Conservation (phyloP, 2,888 invertebrate genomes). For the Chironomus riparius region DNA sequence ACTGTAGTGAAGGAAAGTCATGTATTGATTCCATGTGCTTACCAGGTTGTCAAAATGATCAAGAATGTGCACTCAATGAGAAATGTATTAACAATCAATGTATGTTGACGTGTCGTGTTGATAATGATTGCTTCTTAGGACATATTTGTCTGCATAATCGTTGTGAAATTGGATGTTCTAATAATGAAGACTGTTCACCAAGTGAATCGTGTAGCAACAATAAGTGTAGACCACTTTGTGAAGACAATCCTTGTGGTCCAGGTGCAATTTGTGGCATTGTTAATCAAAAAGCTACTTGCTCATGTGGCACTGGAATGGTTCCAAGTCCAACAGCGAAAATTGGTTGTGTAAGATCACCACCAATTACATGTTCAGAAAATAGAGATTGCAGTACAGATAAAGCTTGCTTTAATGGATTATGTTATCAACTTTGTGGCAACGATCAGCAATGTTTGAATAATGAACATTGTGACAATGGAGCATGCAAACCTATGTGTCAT, state of each 20-base stretch:
- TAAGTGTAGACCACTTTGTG: conserved; percentile 70
- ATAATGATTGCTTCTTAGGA: conserved; percentile 86
- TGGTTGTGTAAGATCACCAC: conserved; percentile 75
- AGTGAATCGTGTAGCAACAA: conserved; percentile 75
- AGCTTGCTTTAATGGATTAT: conserved; percentile 63
- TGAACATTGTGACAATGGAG: conserved; percentile 56
- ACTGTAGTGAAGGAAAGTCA: conserved; percentile 61
- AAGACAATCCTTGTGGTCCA: conserved; percentile 70
- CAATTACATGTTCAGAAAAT: conserved; percentile 64
- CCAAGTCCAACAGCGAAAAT: conserved; percentile 82
- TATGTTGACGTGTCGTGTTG: conserved; percentile 77
- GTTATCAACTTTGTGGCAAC: conserved; percentile 68
- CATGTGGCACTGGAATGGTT: conserved; percentile 68
- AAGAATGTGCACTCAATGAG: conserved; percentile 81
- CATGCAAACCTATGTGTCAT: conserved; percentile 75
- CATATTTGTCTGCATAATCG: conserved; percentile 80
- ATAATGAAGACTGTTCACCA: conserved; percentile 78
- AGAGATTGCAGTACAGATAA: conserved; percentile 63
- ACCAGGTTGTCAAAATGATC: conserved; percentile 64
- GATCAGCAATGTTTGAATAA: conserved; percentile 71
- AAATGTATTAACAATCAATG: conserved; percentile 76
- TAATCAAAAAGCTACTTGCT: conserved; percentile 72
- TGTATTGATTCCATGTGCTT: conserved; percentile 78
- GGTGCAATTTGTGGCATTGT: conserved; percentile 72
- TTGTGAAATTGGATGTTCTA: conserved; percentile 77